Percentiles rank a stretch among this genome's conserved stretches.
phyloP scores from a whole-genome alignment of 1,140 invertebrate species.

The Lysiphlebus fabarum region DNA sequence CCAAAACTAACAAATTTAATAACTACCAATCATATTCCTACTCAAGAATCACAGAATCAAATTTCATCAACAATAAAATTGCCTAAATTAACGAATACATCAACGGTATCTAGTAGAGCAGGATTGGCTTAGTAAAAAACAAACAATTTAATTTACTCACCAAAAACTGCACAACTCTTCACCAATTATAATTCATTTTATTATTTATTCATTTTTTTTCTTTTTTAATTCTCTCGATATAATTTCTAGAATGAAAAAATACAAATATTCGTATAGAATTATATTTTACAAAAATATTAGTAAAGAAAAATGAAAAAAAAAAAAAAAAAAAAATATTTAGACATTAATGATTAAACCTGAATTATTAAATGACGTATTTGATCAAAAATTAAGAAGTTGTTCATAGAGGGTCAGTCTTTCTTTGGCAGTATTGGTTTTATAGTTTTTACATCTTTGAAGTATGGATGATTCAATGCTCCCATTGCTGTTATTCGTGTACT shows the following conservation, averaged over 20 bases:
- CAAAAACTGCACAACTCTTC: background rate
- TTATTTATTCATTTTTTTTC: background rate
- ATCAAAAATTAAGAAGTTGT: background rate
- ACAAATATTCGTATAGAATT: no score
- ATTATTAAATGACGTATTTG: background rate
- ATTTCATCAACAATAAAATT: conserved; percentile 7
- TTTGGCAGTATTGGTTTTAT: conserved; percentile 54
- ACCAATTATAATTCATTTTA: background rate
- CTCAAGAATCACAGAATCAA: conserved; percentile 12
- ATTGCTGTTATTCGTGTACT: conserved; percentile 73
- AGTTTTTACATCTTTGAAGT: conserved; percentile 71
- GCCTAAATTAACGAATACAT: conserved; percentile 30
- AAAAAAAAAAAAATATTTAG: background rate
- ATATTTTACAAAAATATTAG: no score
- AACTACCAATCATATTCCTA: background rate
- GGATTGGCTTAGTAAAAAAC: conserved; percentile 17
- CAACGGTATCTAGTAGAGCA: conserved; percentile 23
- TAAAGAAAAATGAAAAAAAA: background rate
- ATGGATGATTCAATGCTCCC: conserved; percentile 70
- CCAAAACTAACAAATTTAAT: conserved; percentile 28
- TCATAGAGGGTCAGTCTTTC: conserved; percentile 41
- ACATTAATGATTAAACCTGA: conserved; percentile 11
- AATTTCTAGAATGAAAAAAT: no score
- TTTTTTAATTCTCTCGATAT: no score
- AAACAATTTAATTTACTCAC: background rate